phyloP scores from a whole-genome alignment of 1,140 invertebrate genomes.

The Brachystomella parvula region DNA sequence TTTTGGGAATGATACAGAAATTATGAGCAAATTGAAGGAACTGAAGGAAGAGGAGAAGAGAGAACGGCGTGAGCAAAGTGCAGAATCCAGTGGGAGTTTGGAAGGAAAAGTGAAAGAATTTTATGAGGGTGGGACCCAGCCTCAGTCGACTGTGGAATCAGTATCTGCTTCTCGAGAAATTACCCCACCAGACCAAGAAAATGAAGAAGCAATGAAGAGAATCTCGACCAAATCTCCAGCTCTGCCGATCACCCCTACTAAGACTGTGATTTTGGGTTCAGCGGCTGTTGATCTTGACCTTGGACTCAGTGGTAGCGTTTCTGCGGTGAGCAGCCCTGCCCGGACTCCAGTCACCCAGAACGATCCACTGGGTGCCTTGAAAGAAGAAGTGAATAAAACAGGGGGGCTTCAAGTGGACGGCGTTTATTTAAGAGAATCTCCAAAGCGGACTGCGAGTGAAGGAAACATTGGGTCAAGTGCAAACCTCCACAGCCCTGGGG shows the following conservation, averaged over 20 bases:
- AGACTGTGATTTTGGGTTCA: background rate
- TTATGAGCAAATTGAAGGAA: slow-evolving; percentile 59
- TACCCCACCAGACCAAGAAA: slow-evolving; percentile 29
- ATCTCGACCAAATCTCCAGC: background rate
- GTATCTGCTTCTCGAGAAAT: slow-evolving; percentile 24
- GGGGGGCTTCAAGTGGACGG: background rate
- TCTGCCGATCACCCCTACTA: background rate
- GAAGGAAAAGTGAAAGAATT: slow-evolving; percentile 34
- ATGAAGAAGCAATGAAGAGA: slow-evolving; percentile 4
- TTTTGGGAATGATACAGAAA: slow-evolving; percentile 65
- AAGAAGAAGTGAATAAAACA: background rate
- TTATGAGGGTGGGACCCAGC: slow-evolving; percentile 28
- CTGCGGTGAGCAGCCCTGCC: slow-evolving; percentile 45
- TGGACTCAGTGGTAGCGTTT: background rate
- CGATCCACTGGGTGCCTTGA: slow-evolving; percentile 65
- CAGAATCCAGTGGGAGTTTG: slow-evolving; percentile 28
- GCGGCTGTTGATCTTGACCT: background rate
- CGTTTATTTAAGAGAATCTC: slow-evolving; percentile 21
- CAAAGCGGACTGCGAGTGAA: slow-evolving; percentile 34
- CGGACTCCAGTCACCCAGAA: slow-evolving; percentile 78
- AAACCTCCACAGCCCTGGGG: background rate
- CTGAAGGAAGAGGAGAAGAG: slow-evolving; percentile 36
- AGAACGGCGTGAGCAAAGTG: slow-evolving; percentile 22
- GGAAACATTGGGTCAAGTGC: slow-evolving; percentile 26
- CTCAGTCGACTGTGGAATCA: slow-evolving; percentile 16